Percentiles rank a stretch among this genome's conserved stretches.
phyloP scores from a whole-genome alignment of 2,888 invertebrate genomes.

The Glaucopsyche alexis region DNA sequence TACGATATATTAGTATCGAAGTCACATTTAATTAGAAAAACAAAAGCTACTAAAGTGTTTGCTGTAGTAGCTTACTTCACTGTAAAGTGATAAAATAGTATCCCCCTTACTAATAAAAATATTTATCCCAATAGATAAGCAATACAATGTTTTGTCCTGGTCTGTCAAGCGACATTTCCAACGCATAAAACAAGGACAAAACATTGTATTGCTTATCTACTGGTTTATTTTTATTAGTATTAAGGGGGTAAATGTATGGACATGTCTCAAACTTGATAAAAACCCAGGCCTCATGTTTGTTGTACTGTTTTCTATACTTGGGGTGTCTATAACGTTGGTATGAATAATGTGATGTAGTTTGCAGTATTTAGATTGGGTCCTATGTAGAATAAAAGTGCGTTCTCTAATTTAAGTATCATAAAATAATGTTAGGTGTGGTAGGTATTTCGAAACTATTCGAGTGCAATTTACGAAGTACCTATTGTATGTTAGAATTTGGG shows the following conservation, averaged over 20 bases:
- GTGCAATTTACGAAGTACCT: constrained; percentile 26
- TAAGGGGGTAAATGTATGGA: no score
- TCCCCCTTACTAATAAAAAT: no score
- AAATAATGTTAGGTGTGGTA: neutral
- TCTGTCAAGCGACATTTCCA: no score
- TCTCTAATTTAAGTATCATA: neutral
- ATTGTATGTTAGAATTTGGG: constrained; percentile 17
- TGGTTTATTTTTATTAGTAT: no score
- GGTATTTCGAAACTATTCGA: constrained; percentile 20
- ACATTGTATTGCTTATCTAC: no score
- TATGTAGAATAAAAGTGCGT: constrained; percentile 16
- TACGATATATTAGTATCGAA: constrained; percentile 49
- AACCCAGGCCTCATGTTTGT: neutral
- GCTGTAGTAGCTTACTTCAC: neutral
- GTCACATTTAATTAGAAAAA: constrained; percentile 26
- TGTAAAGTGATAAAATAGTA: neutral
- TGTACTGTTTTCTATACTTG: constrained; percentile 3
- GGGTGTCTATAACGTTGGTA: neutral
- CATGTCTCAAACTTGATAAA: neutral
- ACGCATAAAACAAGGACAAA: no score
- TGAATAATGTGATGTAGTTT: constrained; percentile 24
- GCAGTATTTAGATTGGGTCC: constrained; percentile 25
- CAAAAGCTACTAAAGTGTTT: constrained; percentile 28
- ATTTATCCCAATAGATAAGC: no score
- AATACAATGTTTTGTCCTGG: no score